phyloP scores from a whole-genome alignment of 2,888 invertebrate species.

The Monopis laevigella region DNA sequence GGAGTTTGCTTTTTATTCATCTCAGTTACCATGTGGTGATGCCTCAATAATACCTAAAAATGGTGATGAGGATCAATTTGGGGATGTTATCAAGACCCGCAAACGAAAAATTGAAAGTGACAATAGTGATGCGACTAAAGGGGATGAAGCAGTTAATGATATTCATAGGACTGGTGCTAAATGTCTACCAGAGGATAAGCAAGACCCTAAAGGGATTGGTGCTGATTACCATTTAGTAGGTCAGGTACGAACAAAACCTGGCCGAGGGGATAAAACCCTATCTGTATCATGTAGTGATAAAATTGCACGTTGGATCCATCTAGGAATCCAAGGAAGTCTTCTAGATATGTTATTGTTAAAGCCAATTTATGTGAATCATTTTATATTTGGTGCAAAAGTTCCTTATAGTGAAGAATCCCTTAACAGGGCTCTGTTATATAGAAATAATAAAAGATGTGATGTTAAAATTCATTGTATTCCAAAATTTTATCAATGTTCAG shows the following conservation, averaged over 20 bases:
- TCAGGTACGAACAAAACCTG: conserved; percentile 86
- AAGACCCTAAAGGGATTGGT: conserved; percentile 70
- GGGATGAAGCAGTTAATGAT: conserved; percentile 26
- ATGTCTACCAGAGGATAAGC: conserved; percentile 62
- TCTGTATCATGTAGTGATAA: conserved; percentile 97
- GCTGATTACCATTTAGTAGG: conserved; percentile 73
- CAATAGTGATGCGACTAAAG: conserved; percentile 28
- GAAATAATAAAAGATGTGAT: conserved; percentile 27
- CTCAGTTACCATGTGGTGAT: conserved; percentile 93
- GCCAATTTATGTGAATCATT: conserved; percentile 75
- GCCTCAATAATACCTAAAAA: conserved; percentile 82
- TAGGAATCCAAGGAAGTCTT: conserved; percentile 88
- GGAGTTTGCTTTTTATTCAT: conserved; percentile 85
- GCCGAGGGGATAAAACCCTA: conserved; percentile 86
- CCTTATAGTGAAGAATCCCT: conserved; percentile 71
- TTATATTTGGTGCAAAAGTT: conserved; percentile 75
- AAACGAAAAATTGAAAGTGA: conserved; percentile 28
- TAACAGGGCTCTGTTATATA: conserved; percentile 56
- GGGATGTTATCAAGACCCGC: conserved; percentile 29
- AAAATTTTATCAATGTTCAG: conserved; percentile 31
- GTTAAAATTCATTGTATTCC: conserved; percentile 21
- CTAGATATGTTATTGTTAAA: conserved; percentile 71
- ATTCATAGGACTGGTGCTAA: conserved; percentile 91
- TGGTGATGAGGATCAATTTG: conserved; percentile 32
- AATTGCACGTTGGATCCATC: conserved; percentile 85